These are phyloP conservation scores for Neosilurus hyrtlii DNA, from an alignment of 2,797 vertebrate genomes.

Conservation along the genomic window DNA sequence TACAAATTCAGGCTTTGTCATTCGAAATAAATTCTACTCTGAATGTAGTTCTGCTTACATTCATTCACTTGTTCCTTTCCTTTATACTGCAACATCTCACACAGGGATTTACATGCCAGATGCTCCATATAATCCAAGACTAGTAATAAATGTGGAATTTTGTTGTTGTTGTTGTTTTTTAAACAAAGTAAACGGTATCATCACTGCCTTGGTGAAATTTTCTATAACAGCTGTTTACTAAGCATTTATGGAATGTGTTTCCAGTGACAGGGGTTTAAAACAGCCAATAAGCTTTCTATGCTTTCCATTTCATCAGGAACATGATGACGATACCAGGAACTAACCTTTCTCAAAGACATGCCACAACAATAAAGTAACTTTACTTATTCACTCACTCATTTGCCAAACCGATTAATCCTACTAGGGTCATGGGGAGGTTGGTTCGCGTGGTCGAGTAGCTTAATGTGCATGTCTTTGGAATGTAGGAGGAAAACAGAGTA, in stretches of 20 bases:
- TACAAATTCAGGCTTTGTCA: background rate
- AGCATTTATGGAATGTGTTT: background rate
- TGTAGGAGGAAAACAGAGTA: no score
- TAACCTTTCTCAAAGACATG: background rate
- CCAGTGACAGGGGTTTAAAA: background rate
- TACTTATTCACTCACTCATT: background rate
- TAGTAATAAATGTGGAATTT: background rate
- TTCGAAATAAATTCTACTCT: background rate
- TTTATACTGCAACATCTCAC: background rate
- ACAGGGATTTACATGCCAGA: no score
- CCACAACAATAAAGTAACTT: background rate
- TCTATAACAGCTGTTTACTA: background rate
- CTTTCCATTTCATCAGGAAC: background rate
- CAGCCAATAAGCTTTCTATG: background rate
- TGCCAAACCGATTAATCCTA: no score
- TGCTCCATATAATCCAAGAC: background rate
- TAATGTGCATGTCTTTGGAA: no score
- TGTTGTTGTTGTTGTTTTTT: background rate
- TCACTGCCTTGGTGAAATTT: background rate
- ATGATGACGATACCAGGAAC: background rate
- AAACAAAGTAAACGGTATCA: background rate
- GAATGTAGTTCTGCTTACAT: background rate
- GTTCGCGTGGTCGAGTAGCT: no score
- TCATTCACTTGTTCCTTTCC: background rate
- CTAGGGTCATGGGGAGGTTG: no score